A percentile compares a stretch with the other conserved stretches of the same genome.
Evolutionary conservation across 2,113 vertebrate species (phyloP).

Genomic region (Ochotona princeps): DNA sequence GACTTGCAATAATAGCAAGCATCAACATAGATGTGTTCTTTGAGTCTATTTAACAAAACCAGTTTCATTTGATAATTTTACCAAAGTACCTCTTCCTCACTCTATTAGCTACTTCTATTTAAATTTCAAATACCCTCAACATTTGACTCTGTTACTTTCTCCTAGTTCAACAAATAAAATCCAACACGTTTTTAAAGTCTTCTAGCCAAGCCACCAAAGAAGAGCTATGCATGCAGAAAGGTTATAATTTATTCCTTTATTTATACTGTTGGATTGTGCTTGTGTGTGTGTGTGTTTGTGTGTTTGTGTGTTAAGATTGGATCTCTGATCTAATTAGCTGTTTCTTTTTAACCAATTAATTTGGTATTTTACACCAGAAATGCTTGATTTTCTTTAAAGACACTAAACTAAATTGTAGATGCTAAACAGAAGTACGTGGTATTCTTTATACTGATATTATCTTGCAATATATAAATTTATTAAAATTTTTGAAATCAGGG

Average conservation of each 20-base stretch:
- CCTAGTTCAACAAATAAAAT: conserved; percentile 32
- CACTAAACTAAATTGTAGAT: not conserved
- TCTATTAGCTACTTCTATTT: not conserved
- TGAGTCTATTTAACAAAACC: conserved; percentile 3
- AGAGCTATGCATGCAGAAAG: not conserved
- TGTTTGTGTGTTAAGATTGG: not conserved
- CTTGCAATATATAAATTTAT: not conserved
- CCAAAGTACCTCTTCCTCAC: not conserved
- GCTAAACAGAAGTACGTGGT: not conserved
- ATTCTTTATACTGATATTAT: not conserved
- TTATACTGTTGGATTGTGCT: not conserved
- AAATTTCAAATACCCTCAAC: conserved; percentile 12
- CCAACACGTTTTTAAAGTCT: conserved; percentile 21
- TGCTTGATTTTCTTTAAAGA: not conserved
- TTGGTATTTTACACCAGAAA: not conserved
- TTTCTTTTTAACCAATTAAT: not conserved
- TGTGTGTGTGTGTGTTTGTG: not conserved
- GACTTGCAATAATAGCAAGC: not conserved
- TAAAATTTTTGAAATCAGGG: not conserved
- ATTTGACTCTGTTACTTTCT: conserved; percentile 6
- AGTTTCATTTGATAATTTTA: conserved; percentile 36
- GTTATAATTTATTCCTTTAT: not conserved
- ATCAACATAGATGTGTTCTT: conserved; percentile 10
- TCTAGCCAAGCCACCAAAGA: not conserved
- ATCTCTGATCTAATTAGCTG: not conserved